A percentile compares a stretch with the other conserved stretches of the same genome.
These are phyloP conservation scores for Melitaea athalia DNA, from an alignment of 2,888 invertebrate species.

Conservation along the genomic window DNA sequence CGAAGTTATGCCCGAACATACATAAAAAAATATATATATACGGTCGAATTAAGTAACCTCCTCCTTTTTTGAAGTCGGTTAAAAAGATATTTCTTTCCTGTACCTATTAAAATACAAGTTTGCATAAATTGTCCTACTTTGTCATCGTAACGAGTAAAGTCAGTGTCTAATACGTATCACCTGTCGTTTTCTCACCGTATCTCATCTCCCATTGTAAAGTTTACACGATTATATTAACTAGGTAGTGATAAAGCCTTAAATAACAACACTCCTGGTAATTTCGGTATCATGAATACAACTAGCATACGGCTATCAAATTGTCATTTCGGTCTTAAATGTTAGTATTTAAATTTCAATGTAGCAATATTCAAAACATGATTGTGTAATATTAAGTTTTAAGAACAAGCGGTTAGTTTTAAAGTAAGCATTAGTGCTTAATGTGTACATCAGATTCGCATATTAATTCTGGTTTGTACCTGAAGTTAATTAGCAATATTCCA, in stretches of 20 bases:
- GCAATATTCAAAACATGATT: too few species aligned
- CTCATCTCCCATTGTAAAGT: conserved; percentile 37
- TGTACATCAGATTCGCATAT: too few species aligned
- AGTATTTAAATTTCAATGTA: too few species aligned
- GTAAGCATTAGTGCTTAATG: not conserved
- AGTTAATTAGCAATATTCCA: conserved; percentile 14
- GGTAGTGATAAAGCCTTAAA: conserved; percentile 35
- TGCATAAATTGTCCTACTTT: conserved; percentile 15
- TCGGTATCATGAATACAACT: conserved; percentile 17
- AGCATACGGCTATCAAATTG: conserved; percentile 11
- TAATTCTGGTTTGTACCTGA: not conserved
- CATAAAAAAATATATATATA: too few species aligned
- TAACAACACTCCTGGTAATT: conserved; percentile 27
- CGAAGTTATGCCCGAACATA: too few species aligned
- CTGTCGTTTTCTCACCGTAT: conserved; percentile 38
- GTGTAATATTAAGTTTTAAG: too few species aligned
- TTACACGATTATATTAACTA: conserved; percentile 41
- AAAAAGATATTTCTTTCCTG: not conserved
- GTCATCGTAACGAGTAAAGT: conserved; percentile 35
- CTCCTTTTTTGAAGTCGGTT: too few species aligned
- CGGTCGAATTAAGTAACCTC: too few species aligned
- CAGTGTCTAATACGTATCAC: conserved; percentile 36
- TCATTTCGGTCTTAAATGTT: conserved; percentile 2
- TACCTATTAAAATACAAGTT: not conserved
- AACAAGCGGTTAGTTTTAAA: not conserved